A percentile compares a stretch with the other conserved stretches of the same genome.
phyloP scores from a whole-genome alignment of 2,888 invertebrate species.

The Ecliptopera silaceata region DNA sequence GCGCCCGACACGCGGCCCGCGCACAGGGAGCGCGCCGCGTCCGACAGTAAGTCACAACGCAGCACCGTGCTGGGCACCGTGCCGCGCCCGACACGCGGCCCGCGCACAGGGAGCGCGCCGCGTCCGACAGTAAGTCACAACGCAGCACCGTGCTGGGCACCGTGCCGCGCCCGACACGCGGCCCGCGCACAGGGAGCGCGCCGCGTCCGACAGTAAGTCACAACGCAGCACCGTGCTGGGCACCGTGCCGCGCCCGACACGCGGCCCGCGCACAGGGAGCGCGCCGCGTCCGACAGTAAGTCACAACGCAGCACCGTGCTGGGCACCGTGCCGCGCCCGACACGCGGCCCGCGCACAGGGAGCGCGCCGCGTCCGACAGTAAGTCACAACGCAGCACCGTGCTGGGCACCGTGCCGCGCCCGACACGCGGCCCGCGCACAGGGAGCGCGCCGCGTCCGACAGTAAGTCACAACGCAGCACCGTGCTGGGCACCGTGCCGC shows the following conservation, averaged over 20 bases:
- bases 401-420: slow-evolving; percentile 32
- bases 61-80: slow-evolving; percentile 32
- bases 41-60: no score
- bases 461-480: slow-evolving; percentile 91
- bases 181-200: slow-evolving; percentile 4
- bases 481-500: slow-evolving; percentile 84
- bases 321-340: slow-evolving; percentile 76
- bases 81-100: slow-evolving; percentile 59
- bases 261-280: slow-evolving; percentile 85
- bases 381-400: slow-evolving; percentile 31
- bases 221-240: slow-evolving; percentile 30
- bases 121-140: slow-evolving; percentile 90
- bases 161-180: slow-evolving; percentile 66
- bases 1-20: no score
- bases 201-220: no score
- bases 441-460: slow-evolving; percentile 89
- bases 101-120: slow-evolving; percentile 87
- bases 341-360: slow-evolving; percentile 11
- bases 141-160: slow-evolving; percentile 86
- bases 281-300: slow-evolving; percentile 88
- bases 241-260: slow-evolving; percentile 46
- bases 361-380: no score
- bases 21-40: no score
- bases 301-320: slow-evolving; percentile 90
- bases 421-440: slow-evolving; percentile 68